Percentiles rank a stretch among this genome's conserved stretches.
These are phyloP conservation scores for Brachypalpus laphriformis DNA, from an alignment of 2,888 invertebrate species.

Conservation along the genomic window DNA sequence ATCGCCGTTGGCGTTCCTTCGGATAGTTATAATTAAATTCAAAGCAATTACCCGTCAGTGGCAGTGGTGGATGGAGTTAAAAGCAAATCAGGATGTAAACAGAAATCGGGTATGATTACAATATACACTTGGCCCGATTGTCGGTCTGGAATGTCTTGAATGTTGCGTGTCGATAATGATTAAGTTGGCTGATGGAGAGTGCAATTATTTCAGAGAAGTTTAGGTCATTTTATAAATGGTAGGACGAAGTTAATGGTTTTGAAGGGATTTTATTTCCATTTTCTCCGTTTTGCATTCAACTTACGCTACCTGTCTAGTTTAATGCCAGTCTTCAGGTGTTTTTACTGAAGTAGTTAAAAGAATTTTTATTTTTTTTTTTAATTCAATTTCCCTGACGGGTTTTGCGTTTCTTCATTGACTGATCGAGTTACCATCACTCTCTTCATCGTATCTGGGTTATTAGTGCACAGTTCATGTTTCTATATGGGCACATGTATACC, in stretches of 20 bases:
- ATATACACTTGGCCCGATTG: background rate
- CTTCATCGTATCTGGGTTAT: too few relatives aligned
- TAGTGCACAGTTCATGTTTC: too few relatives aligned
- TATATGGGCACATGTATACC: too few relatives aligned
- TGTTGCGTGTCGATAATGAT: slow-evolving; percentile 29
- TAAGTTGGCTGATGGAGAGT: background rate
- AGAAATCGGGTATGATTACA: background rate
- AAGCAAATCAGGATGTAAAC: background rate
- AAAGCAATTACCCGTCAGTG: background rate
- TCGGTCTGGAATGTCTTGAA: background rate
- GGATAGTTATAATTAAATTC: background rate
- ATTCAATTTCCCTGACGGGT: too few relatives aligned
- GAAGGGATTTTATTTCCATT: background rate
- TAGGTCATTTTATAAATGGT: background rate
- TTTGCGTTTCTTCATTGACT: too few relatives aligned
- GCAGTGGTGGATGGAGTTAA: background rate
- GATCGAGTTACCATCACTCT: too few relatives aligned
- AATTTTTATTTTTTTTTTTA: too few relatives aligned
- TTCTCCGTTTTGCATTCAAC: background rate
- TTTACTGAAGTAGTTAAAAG: too few relatives aligned
- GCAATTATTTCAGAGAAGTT: background rate
- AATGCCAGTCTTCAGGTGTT: too few relatives aligned
- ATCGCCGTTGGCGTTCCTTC: background rate
- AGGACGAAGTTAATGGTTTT: background rate
- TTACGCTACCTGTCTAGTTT: background rate